A percentile compares a stretch with the other conserved stretches of the same genome.
These are phyloP conservation scores for Microcebus griseorufus DNA, from an alignment of 2,113 vertebrate genomes.

Conservation along the genomic window DNA sequence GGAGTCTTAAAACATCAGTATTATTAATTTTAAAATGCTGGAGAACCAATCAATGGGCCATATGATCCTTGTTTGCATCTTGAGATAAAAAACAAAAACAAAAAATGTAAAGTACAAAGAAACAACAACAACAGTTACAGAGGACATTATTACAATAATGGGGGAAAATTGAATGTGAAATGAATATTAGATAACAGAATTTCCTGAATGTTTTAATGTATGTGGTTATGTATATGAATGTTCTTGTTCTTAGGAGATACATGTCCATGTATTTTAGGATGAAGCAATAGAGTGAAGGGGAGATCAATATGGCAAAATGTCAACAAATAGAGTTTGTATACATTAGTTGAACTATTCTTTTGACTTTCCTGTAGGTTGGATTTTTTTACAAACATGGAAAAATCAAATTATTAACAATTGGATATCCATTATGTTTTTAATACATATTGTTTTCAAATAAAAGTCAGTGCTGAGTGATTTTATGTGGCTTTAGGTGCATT, in stretches of 20 bases:
- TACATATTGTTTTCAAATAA: not conserved
- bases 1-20: not conserved
- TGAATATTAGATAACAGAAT: not conserved
- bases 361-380: not conserved
- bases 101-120: not conserved
- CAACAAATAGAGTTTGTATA: not conserved
- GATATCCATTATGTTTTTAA: not conserved
- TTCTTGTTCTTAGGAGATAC: not conserved
- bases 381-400: not conserved
- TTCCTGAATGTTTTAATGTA: not conserved
- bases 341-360: not conserved
- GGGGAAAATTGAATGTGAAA: not conserved
- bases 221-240: not conserved
- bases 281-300: not conserved
- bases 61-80: not conserved
- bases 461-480: not conserved
- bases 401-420: not conserved
- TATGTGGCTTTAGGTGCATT: not conserved
- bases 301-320: not conserved
- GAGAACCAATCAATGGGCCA: not conserved
- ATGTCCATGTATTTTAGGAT: not conserved
- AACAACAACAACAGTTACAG: not conserved
- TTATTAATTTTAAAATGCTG: not conserved
- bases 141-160: not conserved
- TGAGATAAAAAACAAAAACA: constrained; percentile 7